A percentile compares a stretch with the other conserved stretches of the same genome.
Evolutionary conservation across 2,888 invertebrate genomes (phyloP).

Genomic region (Agrotis ipsilon): DNA sequence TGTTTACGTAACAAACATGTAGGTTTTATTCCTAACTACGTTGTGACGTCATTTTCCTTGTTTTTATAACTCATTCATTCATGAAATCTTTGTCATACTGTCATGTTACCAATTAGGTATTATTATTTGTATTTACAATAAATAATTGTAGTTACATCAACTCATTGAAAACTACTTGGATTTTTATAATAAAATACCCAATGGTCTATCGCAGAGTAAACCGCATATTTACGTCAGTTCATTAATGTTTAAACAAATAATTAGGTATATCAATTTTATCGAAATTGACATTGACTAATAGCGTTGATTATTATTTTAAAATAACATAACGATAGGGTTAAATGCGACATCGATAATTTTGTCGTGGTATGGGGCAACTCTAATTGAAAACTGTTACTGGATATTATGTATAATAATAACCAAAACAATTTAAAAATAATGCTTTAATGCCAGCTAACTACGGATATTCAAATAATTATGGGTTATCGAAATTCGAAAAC

Average conservation of each 20-base stretch:
- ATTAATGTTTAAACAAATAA: neutral
- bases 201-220: conserved; percentile 11
- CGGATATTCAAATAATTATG: neutral
- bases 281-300: neutral
- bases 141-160: neutral
- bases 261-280: neutral
- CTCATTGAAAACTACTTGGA: neutral
- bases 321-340: neutral
- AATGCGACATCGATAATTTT: neutral
- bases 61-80: conserved; percentile 13
- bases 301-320: neutral
- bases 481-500: neutral
- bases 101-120: neutral
- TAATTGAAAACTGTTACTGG: neutral
- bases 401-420: too few relatives aligned
- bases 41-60: neutral
- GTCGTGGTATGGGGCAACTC: neutral
- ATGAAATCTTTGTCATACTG: neutral
- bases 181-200: neutral
- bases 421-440: neutral
- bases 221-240: conserved; percentile 13
- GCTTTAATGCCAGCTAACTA: neutral
- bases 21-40: neutral
- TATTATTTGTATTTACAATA: neutral
- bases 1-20: too few relatives aligned